Evolutionary conservation across 23 tunicate species (phyloP), one percentile per base, ranked within the genome.

Genomic region (Phallusia fumigata): DNA sequence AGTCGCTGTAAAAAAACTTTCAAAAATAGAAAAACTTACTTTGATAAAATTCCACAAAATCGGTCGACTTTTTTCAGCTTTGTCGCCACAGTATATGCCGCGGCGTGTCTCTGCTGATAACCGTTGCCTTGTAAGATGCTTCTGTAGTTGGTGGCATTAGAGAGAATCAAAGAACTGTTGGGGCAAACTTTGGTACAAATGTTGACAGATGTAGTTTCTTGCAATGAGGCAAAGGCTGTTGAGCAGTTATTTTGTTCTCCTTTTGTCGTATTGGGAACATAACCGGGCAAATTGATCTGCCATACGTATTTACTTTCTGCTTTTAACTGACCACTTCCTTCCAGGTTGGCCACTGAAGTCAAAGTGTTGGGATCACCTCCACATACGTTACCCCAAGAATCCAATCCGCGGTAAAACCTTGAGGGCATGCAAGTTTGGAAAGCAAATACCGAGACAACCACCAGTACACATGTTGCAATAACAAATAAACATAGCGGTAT

Each of bases 301-400:
- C 95, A 90, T 0, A 90, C 79, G 47, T 81, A 85, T 35, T 52
- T 36, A 16, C 47, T 32, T 52, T 81, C 89, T 19, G 84, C 64
- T 35, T 76, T 85, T 19, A 53, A 22, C 65, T 81, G 40, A 16
- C 95, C 97, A 28, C 85, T 77, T 18, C 88, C 88, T 16, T 64
- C 47, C 6, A 87, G 88, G 21, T 47, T 65, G n/a, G 79, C 72
- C 31, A 87, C 40, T 5, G 30, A 18, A 0, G 75, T 44, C 10
- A 30, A 16, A n/a, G 80, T 64, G 21, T 58, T 35, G 33, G 83
- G n/a, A 64, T 36, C 65, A 21, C 89, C 86, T 24, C 88, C 90
- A 77, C 97, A 92, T 18, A 87, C 65, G 75, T 92, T 92, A 0
- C 91, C 97, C 97, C 97, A 92, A 0, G 97, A 92, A 80, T 92